Base-by-base conservation (phyloP, 1,140 invertebrate species). In the Calycopis cecrops region DNA sequence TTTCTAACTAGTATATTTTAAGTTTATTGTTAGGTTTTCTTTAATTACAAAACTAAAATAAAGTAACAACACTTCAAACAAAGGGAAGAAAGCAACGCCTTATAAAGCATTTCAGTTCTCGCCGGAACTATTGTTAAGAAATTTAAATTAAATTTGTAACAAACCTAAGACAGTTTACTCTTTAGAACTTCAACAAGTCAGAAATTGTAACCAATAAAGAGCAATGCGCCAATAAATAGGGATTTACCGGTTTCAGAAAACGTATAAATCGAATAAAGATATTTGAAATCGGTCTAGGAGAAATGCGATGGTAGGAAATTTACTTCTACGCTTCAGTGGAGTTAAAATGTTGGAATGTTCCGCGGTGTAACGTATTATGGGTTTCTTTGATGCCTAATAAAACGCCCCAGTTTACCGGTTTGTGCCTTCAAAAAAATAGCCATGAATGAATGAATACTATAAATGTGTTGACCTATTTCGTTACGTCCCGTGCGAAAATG, bases 211-310 rank as follows among this genome's bases (percentile, higher is more conserved):
- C 50, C 47, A 49, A 57, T 61, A 54, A 59, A 63, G 28, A 18
- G 14, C 18, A 10, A 8, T 21, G 16, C 38, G 17, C 55, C 59
- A 63, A 71, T 69, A 71, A 74, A 71, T 68, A 74, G 61, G 62
- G 65, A 69, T 74, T 69, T 69, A 67, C 63, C 65, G 55, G 33
- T 48, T 67, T 69, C 52, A 18, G 37, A 28, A 52, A 52, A 40
- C 62, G 62, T 67, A 71, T 68, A 71, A 67, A 71, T 74, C 69
- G 67, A 63, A 62, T 67, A 62, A 67, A 65, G 59, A 68, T 71
- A 68, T 65, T 68, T 60, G 55, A 57, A 63, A 65, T 68, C 61
- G 50, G 35, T 38, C 18, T 55, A 59, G 57, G 59, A 62, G 40
- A 44, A 44, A 62, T 55, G 52, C 53, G 42, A 49, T 60, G 42